A percentile compares a stretch with the other conserved stretches of the same genome.
phyloP scores from a whole-genome alignment of 2,888 invertebrate genomes.

The Drosophila subsilvestris region DNA sequence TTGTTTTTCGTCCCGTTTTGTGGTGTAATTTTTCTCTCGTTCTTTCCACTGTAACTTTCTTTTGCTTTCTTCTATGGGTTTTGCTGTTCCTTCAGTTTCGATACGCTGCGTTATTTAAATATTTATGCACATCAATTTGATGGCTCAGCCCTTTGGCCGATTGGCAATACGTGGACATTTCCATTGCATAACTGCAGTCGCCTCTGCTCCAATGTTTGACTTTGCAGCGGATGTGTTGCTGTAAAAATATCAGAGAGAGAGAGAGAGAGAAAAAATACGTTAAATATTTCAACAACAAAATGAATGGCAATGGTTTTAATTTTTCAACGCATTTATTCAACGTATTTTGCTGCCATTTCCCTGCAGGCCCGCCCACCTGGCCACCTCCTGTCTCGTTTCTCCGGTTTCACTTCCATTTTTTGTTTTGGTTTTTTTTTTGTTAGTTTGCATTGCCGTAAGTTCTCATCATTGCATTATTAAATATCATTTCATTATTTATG shows the following conservation, averaged over 20 bases:
- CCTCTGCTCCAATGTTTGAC: conserved; percentile 1
- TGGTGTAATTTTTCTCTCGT: conserved; percentile 8
- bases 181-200: conserved; percentile 59
- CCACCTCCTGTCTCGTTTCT: conserved; percentile 3
- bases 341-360: not conserved
- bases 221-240: conserved; percentile 31
- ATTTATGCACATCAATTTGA: conserved; percentile 69
- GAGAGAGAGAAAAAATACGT: conserved; percentile 3
- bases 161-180: conserved; percentile 47
- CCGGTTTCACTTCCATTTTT: conserved; percentile 28
- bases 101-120: conserved; percentile 52
- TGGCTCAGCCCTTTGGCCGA: conserved; percentile 63
- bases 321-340: conserved; percentile 47
- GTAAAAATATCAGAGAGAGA: conserved; percentile 24
- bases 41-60: conserved; percentile 11
- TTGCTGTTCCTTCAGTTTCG: conserved; percentile 47
- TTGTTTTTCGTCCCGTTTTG: not conserved
- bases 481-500: conserved; percentile 66
- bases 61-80: conserved; percentile 12
- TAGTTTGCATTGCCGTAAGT: conserved; percentile 21
- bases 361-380: not conserved
- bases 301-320: conserved; percentile 43
- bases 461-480: conserved; percentile 62
- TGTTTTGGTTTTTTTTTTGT: not conserved
- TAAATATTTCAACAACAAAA: not conserved